phyloP scores from a whole-genome alignment of 2,113 vertebrate species.

The Varanus komodoensis region DNA sequence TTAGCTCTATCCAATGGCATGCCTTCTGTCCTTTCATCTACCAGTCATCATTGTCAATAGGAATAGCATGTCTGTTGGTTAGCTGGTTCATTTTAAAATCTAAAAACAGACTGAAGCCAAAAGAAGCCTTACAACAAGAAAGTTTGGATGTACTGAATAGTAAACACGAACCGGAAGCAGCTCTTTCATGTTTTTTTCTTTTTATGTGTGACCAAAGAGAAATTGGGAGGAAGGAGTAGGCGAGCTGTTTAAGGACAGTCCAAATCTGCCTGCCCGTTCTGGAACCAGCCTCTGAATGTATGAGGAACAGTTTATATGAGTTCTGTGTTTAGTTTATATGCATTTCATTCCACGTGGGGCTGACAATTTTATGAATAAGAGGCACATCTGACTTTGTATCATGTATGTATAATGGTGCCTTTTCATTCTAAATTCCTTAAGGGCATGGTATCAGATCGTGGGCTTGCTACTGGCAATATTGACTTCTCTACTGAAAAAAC shows the following conservation, averaged over 20 bases:
- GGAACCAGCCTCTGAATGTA: neutral
- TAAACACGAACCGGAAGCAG: neutral
- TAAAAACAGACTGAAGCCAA: neutral
- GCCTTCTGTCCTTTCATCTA: too few relatives aligned
- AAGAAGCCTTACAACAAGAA: neutral
- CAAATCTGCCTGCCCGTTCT: neutral
- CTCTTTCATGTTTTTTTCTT: neutral
- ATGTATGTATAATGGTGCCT: neutral
- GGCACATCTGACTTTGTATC: neutral
- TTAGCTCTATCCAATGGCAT: too few relatives aligned
- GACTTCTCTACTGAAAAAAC: conserved; percentile 30
- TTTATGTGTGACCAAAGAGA: neutral
- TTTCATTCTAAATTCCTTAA: neutral
- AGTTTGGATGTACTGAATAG: neutral
- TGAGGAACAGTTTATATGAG: neutral
- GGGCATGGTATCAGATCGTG: neutral
- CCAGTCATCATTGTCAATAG: neutral
- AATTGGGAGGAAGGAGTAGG: too few relatives aligned
- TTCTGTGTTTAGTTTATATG: neutral
- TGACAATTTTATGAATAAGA: neutral
- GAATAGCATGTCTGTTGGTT: neutral
- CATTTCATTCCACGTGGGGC: neutral
- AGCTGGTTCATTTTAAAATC: neutral
- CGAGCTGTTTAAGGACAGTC: neutral
- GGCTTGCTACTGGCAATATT: neutral